These are phyloP conservation scores for Parascotia fuliginaria DNA, from an alignment of 2,888 invertebrate genomes.

Conservation along the genomic window DNA sequence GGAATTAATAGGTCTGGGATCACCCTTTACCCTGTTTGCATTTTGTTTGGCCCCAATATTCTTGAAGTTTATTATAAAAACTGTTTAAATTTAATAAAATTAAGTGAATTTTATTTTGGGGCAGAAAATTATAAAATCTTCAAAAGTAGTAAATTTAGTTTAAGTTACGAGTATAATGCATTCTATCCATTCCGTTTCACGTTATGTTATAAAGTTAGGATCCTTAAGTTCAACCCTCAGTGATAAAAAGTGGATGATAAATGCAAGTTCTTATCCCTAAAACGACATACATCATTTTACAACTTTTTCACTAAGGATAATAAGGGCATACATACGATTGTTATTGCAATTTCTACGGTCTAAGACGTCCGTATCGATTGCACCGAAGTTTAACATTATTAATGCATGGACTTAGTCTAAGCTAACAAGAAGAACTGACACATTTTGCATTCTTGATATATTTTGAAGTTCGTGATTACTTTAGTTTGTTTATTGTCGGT, in stretches of 20 bases:
- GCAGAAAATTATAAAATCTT: no score
- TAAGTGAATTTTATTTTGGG: no score
- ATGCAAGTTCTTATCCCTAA: no score
- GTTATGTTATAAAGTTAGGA: neutral
- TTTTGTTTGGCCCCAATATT: no score
- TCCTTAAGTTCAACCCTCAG: slow-evolving; percentile 37
- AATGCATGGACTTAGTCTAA: slow-evolving; percentile 37
- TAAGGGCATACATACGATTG: neutral
- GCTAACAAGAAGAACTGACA: slow-evolving; percentile 35
- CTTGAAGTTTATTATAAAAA: no score
- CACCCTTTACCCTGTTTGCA: no score
- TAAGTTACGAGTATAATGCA: no score
- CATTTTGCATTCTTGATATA: slow-evolving; percentile 33
- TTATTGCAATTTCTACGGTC: neutral
- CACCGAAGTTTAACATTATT: slow-evolving; percentile 42
- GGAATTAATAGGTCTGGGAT: no score
- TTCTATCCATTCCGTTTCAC: neutral
- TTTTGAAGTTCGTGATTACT: slow-evolving; percentile 24
- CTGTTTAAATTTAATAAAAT: no score
- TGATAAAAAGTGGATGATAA: no score
- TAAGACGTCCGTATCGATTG: slow-evolving; percentile 38
- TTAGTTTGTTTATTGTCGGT: slow-evolving; percentile 20
- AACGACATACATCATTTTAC: slow-evolving; percentile 15
- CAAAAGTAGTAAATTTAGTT: no score
- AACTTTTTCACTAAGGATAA: no score